Evolutionary conservation across 2,113 vertebrate species (phyloP).

Genomic region (Cyprinodon tularosa): DNA sequence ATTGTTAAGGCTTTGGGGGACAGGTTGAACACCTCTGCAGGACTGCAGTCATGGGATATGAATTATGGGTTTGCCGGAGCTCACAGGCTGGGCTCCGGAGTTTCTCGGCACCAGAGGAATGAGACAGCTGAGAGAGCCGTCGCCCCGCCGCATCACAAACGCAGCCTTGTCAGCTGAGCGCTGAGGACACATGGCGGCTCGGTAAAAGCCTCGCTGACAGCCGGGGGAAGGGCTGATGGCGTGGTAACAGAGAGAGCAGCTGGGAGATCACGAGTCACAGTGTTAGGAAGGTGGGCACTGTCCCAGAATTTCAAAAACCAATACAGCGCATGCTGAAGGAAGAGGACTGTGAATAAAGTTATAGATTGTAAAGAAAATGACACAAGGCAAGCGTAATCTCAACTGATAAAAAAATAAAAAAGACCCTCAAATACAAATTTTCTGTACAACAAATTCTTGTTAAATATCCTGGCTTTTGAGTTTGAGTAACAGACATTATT

Average conservation of each 20-base stretch:
- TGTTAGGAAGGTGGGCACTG: not conserved
- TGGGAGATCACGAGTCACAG: constrained; percentile 20
- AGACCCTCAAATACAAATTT: not conserved
- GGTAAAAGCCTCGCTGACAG: constrained; percentile 69
- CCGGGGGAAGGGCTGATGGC: constrained; percentile 57
- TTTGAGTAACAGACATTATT: constrained; percentile 24
- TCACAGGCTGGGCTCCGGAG: constrained; percentile 52
- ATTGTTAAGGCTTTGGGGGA: constrained; percentile 6
- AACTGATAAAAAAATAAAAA: constrained; percentile 1
- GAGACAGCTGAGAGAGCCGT: constrained; percentile 75
- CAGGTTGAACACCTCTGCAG: constrained; percentile 23
- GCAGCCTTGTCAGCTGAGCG: constrained; percentile 58
- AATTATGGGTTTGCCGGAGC: constrained; percentile 63
- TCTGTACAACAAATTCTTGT: not conserved
- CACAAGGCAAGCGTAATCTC: constrained; percentile 1
- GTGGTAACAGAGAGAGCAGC: constrained; percentile 45
- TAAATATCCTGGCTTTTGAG: constrained; percentile 1
- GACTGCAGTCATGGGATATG: constrained; percentile 20
- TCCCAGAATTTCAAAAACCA: not conserved
- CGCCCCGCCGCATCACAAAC: constrained; percentile 48
- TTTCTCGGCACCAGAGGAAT: constrained; percentile 73
- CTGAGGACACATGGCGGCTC: constrained; percentile 55
- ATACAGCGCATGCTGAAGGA: not conserved
- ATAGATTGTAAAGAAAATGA: not conserved
- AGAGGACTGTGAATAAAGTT: not conserved